A percentile compares a stretch with the other conserved stretches of the same genome.
These are phyloP conservation scores for Heliothis subflexa DNA, from an alignment of 1,140 invertebrate genomes.

Conservation along the genomic window DNA sequence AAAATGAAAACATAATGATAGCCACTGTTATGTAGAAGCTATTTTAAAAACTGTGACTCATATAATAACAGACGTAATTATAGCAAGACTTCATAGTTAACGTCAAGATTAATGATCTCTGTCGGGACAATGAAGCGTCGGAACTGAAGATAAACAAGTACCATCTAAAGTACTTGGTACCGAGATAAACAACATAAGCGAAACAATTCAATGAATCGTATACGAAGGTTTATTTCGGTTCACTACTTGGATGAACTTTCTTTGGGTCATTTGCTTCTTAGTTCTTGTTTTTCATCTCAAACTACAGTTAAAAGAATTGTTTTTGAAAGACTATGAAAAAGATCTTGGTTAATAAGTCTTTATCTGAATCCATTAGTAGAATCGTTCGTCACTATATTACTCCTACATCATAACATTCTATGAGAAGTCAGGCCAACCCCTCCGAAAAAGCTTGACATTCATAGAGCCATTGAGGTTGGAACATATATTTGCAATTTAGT, in stretches of 20 bases:
- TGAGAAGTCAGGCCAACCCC: background rate
- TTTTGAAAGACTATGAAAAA: too few relatives aligned
- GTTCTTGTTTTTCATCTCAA: background rate
- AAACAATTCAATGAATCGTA: slow-evolving; percentile 40
- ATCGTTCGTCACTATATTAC: too few relatives aligned
- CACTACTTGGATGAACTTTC: slow-evolving; percentile 26
- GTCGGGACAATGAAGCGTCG: slow-evolving; percentile 39
- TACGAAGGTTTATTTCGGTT: slow-evolving; percentile 1
- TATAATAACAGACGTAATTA: slow-evolving; percentile 5
- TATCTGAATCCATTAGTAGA: too few relatives aligned
- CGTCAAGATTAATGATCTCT: slow-evolving; percentile 44
- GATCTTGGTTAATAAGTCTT: too few relatives aligned
- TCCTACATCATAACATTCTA: too few relatives aligned
- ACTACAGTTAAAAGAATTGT: too few relatives aligned
- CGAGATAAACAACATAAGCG: slow-evolving; percentile 33
- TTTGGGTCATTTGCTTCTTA: background rate
- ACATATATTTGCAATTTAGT: slow-evolving; percentile 47
- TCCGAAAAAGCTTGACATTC: slow-evolving; percentile 41
- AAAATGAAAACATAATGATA: slow-evolving; percentile 15
- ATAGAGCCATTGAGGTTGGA: slow-evolving; percentile 15
- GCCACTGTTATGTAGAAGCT: background rate
- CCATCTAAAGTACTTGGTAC: slow-evolving; percentile 30
- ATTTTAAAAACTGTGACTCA: slow-evolving; percentile 34
- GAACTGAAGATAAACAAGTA: slow-evolving; percentile 45
- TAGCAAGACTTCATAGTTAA: slow-evolving; percentile 27